These are phyloP conservation scores for Aegithalos caudatus DNA, from an alignment of 2,113 vertebrate genomes.

Conservation along the genomic window DNA sequence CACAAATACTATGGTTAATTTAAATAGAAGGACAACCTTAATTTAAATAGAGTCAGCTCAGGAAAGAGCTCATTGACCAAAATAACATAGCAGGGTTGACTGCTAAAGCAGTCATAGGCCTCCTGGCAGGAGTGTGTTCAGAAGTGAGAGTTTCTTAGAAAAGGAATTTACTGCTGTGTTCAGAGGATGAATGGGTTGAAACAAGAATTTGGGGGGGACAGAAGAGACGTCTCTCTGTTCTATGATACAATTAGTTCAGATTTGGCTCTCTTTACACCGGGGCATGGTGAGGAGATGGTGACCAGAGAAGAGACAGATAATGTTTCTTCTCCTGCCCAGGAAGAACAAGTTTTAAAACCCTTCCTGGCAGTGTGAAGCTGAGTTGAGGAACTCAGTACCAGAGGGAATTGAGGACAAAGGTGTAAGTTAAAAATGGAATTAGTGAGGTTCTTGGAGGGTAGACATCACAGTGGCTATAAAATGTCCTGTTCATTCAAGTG, in stretches of 20 bases:
- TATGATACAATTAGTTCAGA: not conserved
- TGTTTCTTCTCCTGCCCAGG: not conserved
- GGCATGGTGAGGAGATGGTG: not conserved
- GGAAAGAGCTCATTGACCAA: not conserved
- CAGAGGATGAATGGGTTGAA: not conserved
- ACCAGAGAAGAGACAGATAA: not conserved
- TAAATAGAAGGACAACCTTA: not conserved
- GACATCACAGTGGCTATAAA: not conserved
- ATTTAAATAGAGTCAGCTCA: not conserved
- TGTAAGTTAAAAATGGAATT: not conserved
- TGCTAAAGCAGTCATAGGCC: not conserved
- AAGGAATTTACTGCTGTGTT: not conserved
- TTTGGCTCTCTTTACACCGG: not conserved
- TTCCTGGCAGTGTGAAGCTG: not conserved
- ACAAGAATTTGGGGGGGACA: fast-evolving
- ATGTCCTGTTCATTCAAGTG: not conserved
- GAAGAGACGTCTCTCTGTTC: not conserved
- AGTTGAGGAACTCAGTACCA: not conserved
- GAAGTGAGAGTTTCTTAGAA: not conserved
- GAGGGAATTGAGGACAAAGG: not conserved
- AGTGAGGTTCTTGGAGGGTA: not conserved
- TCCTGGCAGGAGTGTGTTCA: not conserved
- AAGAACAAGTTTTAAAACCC: not conserved
- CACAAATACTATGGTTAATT: not conserved
- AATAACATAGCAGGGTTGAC: not conserved